Evolutionary conservation across 2,888 invertebrate genomes (phyloP).

Genomic region (Clitarchus hookeri): DNA sequence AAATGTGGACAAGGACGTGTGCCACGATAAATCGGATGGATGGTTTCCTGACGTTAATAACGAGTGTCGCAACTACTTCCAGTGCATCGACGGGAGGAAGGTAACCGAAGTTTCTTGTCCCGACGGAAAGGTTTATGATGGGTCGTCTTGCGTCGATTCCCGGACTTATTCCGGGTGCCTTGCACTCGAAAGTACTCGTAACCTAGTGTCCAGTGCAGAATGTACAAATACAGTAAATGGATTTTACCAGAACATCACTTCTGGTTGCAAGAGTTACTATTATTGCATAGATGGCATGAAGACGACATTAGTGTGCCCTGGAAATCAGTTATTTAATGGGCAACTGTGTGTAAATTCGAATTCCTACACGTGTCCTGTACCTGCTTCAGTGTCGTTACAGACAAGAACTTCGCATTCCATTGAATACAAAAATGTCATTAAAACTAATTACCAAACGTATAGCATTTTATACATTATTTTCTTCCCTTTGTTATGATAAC

Average conservation of each 20-base stretch:
- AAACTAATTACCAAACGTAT: constrained; percentile 20
- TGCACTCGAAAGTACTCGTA: not conserved
- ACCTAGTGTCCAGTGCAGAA: constrained; percentile 32
- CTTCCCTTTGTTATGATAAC: not conserved
- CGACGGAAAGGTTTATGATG: constrained; percentile 48
- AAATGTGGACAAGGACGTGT: constrained; percentile 45
- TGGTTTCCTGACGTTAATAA: constrained; percentile 47
- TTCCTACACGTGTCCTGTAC: constrained; percentile 57
- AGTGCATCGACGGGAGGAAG: constrained; percentile 45
- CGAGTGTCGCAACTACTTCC: constrained; percentile 48
- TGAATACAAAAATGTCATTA: constrained; percentile 12
- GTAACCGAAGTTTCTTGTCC: constrained; percentile 45
- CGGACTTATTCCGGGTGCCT: constrained; percentile 45
- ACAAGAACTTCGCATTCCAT: constrained; percentile 4
- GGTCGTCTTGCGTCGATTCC: constrained; percentile 47
- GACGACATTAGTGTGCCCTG: constrained; percentile 58
- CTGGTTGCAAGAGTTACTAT: constrained; percentile 61
- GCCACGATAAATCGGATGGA: constrained; percentile 46
- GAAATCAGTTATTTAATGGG: constrained; percentile 61
- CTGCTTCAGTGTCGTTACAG: not conserved
- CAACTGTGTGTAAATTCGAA: constrained; percentile 59
- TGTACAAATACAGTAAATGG: constrained; percentile 57
- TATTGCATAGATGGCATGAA: constrained; percentile 61
- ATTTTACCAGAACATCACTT: constrained; percentile 60
- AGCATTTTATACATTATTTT: constrained; percentile 17